Evolutionary conservation across 2,113 vertebrate species (phyloP).

Genomic region (Petroica traversi): DNA sequence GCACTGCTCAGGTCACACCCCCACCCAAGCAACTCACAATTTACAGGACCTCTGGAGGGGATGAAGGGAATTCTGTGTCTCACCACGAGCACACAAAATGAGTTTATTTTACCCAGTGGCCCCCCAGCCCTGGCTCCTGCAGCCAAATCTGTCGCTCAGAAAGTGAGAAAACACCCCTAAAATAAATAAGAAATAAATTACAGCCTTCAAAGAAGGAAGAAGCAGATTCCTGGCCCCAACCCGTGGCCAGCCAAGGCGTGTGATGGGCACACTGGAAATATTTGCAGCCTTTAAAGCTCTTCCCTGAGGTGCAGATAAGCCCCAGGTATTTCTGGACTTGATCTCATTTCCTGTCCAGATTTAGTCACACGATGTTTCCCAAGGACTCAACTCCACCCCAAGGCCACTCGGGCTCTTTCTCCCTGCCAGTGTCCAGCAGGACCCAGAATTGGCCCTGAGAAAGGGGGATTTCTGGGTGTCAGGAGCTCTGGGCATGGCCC

Average conservation of each 20-base stretch:
- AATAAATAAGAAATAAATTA: neutral
- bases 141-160: neutral
- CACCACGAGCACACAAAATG: neutral
- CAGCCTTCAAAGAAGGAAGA: neutral
- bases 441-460: neutral
- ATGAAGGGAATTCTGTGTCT: neutral
- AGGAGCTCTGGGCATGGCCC: neutral
- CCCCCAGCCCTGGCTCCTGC: neutral
- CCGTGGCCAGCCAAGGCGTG: neutral
- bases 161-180: neutral
- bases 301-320: neutral
- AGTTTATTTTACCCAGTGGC: neutral
- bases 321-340: constrained; percentile 32
- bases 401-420: neutral
- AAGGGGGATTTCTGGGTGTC: neutral
- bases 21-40: neutral
- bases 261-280: neutral
- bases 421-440: neutral
- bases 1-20: neutral
- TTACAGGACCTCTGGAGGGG: neutral
- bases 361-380: neutral
- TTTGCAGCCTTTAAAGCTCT: neutral
- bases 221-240: neutral
- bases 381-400: neutral
- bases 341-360: constrained; percentile 12